Evolutionary conservation across 2,888 invertebrate species (phyloP).

Genomic region (Nymphalis c-album): DNA sequence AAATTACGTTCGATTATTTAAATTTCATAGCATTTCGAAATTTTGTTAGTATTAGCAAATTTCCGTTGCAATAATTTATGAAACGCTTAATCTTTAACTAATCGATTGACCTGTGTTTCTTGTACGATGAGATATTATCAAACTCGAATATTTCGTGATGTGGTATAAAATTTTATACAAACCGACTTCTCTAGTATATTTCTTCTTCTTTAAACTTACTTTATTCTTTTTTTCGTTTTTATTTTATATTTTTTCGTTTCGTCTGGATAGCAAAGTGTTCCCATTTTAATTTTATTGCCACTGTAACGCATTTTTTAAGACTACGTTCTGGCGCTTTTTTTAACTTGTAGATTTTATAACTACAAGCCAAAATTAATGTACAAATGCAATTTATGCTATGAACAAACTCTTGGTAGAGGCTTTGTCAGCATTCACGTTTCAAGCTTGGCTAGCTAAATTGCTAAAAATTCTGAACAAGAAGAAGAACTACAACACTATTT

Average conservation of each 20-base stretch:
- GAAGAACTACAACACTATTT: constrained; percentile 30
- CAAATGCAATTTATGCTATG: constrained; percentile 58
- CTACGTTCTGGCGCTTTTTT: no score
- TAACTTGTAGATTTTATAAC: constrained; percentile 65
- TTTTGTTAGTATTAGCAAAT: neutral
- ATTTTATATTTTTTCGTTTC: no score
- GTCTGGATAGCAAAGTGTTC: no score
- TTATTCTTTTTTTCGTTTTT: no score
- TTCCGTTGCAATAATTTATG: neutral
- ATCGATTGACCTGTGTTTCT: neutral
- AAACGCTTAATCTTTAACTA: neutral
- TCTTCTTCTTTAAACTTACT: no score
- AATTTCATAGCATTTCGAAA: neutral
- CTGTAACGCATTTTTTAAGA: no score
- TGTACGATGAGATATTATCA: no score
- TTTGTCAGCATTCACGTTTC: constrained; percentile 63
- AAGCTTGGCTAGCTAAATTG: constrained; percentile 66
- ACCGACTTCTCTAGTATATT: no score
- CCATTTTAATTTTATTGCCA: no score
- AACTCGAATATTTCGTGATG: no score
- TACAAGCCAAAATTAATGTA: constrained; percentile 61
- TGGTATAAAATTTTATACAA: no score
- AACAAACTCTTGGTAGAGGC: constrained; percentile 62
- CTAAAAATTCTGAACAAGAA: constrained; percentile 58
- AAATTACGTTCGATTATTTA: neutral